Conservation (phyloP, 1,140 invertebrate species). For the Lasaia peninsularis region DNA sequence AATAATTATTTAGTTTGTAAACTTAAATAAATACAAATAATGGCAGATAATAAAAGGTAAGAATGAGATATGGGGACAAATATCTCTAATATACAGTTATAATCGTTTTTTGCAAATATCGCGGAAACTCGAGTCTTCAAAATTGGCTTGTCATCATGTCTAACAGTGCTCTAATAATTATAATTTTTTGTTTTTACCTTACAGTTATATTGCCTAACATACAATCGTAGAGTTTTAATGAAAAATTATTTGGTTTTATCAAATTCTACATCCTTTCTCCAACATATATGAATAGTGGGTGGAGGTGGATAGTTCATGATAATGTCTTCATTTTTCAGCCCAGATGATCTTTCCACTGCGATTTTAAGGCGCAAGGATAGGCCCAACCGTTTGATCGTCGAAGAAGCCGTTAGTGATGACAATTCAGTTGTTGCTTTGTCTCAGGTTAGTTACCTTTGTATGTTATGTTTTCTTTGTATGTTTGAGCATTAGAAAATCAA, state of each 20-base stretch:
- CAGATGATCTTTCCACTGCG: conserved; percentile 97
- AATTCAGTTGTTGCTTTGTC: conserved; percentile 98
- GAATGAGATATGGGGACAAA: conserved; percentile 26
- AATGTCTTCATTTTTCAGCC: conserved; percentile 69
- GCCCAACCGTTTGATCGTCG: conserved; percentile 98
- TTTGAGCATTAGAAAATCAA: neutral
- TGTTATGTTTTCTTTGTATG: conserved; percentile 15
- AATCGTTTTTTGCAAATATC: conserved; percentile 24
- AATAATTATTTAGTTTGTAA: conserved; percentile 40
- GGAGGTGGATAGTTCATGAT: conserved; percentile 3
- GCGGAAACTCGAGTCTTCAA: conserved; percentile 47
- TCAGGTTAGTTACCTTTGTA: conserved; percentile 80
- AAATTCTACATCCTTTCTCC: too few relatives aligned
- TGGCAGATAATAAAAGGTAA: conserved; percentile 80
- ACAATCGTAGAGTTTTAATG: too few relatives aligned
- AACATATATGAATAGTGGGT: neutral
- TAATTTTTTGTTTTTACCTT: conserved; percentile 14
- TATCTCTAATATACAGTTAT: conserved; percentile 16
- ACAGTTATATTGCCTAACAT: too few relatives aligned
- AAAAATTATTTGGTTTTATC: too few relatives aligned
- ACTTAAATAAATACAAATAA: conserved; percentile 32
- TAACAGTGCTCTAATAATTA: conserved; percentile 35
- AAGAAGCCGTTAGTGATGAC: conserved; percentile 98
- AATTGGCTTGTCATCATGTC: conserved; percentile 77
- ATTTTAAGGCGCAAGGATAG: conserved; percentile 98